These are phyloP conservation scores for Phrynocephalus forsythii DNA, from an alignment of 2,797 vertebrate species.

Conservation along the genomic window DNA sequence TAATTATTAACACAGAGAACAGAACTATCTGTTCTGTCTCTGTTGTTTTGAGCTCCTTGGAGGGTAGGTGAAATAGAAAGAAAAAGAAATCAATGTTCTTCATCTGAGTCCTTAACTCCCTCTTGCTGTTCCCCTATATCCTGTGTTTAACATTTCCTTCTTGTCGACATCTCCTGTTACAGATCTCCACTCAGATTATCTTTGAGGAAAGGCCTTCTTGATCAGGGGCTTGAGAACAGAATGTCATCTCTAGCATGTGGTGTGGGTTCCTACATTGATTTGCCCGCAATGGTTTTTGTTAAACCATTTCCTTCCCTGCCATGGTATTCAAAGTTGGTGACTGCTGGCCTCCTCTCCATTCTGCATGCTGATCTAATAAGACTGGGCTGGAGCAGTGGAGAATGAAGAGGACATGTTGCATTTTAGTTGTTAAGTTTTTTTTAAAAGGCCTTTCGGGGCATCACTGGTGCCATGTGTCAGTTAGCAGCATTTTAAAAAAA, in stretches of 20 bases:
- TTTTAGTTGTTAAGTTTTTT: too few relatives aligned
- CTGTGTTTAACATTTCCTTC: neutral
- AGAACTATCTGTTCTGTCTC: too few relatives aligned
- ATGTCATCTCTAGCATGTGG: neutral
- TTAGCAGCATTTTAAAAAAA: too few relatives aligned
- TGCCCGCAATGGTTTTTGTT: neutral
- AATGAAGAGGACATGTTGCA: too few relatives aligned
- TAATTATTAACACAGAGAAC: neutral
- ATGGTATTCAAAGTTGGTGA: neutral
- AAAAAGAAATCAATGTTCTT: too few relatives aligned
- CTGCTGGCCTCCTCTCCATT: neutral
- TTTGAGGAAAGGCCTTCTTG: neutral
- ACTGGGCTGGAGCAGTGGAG: neutral
- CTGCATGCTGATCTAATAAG: neutral
- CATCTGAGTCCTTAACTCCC: too few relatives aligned
- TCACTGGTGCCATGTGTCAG: too few relatives aligned
- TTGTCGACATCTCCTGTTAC: neutral
- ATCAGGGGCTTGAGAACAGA: neutral
- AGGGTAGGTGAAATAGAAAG: too few relatives aligned
- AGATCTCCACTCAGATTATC: neutral
- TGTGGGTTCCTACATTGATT: neutral
- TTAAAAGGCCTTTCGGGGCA: too few relatives aligned
- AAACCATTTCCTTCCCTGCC: neutral
- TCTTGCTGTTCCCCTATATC: too few relatives aligned
- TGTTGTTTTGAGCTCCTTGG: too few relatives aligned